A percentile compares a stretch with the other conserved stretches of the same genome.
phyloP scores from a whole-genome alignment of 2,113 vertebrate species.

The Dipodomys spectabilis region DNA sequence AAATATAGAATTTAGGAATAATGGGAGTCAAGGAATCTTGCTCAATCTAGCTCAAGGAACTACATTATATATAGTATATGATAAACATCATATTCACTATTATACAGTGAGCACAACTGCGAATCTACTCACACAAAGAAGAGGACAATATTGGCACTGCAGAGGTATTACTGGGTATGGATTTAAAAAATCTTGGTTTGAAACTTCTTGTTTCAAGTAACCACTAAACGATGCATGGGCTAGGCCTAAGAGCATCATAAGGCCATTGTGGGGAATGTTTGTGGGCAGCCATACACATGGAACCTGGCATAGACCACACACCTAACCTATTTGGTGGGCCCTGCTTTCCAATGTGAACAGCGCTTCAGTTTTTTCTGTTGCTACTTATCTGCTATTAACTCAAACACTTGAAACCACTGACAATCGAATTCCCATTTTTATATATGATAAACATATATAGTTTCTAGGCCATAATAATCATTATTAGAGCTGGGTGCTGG shows the following conservation, averaged over 20 bases:
- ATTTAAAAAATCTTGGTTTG: not conserved
- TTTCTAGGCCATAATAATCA: conserved; percentile 28
- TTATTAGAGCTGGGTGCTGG: too few relatives aligned
- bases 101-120: not conserved
- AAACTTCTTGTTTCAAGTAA: not conserved
- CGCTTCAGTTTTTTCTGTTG: not conserved
- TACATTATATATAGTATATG: too few relatives aligned
- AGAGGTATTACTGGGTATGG: not conserved
- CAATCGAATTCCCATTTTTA: not conserved
- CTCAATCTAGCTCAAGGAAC: not conserved
- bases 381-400: not conserved
- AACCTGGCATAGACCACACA: not conserved
- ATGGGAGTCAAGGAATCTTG: too few relatives aligned
- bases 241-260: too few relatives aligned
- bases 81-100: too few relatives aligned
- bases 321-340: not conserved
- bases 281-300: not conserved
- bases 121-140: not conserved
- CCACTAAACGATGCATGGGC: not conserved
- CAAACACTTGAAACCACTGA: not conserved
- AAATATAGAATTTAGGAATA: not conserved
- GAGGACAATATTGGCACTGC: not conserved
- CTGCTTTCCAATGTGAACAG: not conserved
- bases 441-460: not conserved
- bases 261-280: not conserved